phyloP scores from a whole-genome alignment of 2,888 invertebrate genomes.

The Yponomeuta evonymella region DNA sequence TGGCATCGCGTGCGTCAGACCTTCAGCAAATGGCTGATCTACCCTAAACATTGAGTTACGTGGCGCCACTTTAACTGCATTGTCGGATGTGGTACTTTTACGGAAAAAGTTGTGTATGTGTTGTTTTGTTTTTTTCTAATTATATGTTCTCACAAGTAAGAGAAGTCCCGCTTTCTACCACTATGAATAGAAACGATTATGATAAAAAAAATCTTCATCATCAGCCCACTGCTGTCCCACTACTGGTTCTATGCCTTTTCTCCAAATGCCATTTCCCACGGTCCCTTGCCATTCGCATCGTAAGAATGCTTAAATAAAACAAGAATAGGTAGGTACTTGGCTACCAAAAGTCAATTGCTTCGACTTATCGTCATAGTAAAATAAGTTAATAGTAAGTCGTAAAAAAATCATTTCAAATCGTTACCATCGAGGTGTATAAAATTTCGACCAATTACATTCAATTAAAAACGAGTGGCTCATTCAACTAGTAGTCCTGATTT shows the following conservation, averaged over 20 bases:
- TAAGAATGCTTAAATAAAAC: not conserved
- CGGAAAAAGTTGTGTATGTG: too few species aligned
- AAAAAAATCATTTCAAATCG: not conserved
- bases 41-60: conserved; percentile 1
- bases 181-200: too few species aligned
- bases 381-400: not conserved
- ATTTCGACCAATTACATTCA: conserved; percentile 52
- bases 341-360: not conserved
- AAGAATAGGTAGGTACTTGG: not conserved
- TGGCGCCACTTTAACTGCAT: not conserved
- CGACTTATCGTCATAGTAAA: not conserved
- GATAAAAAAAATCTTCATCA: too few species aligned
- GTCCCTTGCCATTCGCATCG: too few species aligned
- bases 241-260: too few species aligned
- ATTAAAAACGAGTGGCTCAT: conserved; percentile 63
- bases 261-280: too few species aligned
- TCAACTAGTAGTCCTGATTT: conserved; percentile 71
- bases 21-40: conserved; percentile 50
- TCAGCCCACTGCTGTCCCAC: too few species aligned
- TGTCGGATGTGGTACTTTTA: conserved; percentile 6
- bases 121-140: too few species aligned
- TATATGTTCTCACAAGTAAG: too few species aligned
- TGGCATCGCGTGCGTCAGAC: conserved; percentile 63
- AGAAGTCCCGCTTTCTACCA: too few species aligned
- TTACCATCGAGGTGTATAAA: conserved; percentile 25